phyloP scores from a whole-genome alignment of 2,113 vertebrate genomes.

The Alethe diademata region DNA sequence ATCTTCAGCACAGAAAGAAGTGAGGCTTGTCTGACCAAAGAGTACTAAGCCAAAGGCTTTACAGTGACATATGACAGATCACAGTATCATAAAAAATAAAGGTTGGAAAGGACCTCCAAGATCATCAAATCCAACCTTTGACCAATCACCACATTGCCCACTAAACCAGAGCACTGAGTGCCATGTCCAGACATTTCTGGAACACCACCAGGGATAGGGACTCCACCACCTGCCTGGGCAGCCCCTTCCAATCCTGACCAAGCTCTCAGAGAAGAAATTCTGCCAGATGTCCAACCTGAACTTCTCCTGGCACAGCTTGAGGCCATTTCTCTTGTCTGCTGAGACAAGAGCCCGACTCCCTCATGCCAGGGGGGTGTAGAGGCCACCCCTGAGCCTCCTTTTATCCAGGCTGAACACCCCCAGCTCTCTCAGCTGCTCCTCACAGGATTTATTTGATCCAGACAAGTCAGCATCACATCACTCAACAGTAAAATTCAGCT shows the following conservation, averaged over 20 bases:
- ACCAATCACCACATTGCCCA: background rate
- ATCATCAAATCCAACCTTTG: background rate
- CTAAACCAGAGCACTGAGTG: background rate
- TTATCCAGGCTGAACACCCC: background rate
- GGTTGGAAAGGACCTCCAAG: background rate
- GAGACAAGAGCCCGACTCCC: background rate
- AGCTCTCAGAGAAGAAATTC: background rate
- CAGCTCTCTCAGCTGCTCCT: background rate
- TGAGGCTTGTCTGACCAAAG: background rate
- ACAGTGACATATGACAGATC: background rate
- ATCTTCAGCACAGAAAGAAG: background rate
- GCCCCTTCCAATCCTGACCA: background rate
- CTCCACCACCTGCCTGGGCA: background rate
- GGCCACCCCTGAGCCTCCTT: background rate
- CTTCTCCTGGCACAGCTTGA: background rate
- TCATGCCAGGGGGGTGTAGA: background rate
- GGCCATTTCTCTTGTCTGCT: background rate
- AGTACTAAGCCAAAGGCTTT: background rate
- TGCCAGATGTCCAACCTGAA: background rate
- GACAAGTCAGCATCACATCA: background rate
- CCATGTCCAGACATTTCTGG: background rate
- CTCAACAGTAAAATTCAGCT: background rate
- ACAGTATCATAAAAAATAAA: background rate
- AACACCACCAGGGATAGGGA: background rate
- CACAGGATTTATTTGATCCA: background rate